Evolutionary conservation across 2,888 invertebrate genomes (phyloP), one percentile per base, ranked within the genome.

Genomic region (Chouioia cunea): DNA sequence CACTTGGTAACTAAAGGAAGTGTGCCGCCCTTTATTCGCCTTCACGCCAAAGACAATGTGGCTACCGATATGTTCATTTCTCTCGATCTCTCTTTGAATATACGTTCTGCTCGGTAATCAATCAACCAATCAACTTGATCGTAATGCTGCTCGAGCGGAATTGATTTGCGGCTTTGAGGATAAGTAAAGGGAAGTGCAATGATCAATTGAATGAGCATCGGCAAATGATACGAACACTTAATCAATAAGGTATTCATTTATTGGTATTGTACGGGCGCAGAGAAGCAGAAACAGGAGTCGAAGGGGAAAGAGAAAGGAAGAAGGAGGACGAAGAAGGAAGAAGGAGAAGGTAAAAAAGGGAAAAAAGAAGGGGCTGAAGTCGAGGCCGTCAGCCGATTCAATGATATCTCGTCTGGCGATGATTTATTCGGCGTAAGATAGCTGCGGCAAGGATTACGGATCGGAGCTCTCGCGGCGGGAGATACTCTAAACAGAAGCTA

Each of bases 391-490:
- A 81, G 82, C 82, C 81, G 80, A 79, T 81, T 82, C 82, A 84
- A 83, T 81, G 84, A 84, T 85, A 85, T 85, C 84, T 84, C 76
- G 56, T 80, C 77, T 80, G 53, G 73, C 80, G 83, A 85, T 85
- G 85, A 85, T 85, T 85, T 85, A 85, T 85, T 83, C 81, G 81
- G 79, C 80, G 78, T 82, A 83, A 83, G 83, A 84, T 84, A 83
- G 81, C 80, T 78, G 82, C 15, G 43, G 57, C n/a, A 20, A 44
- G 57, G 76, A 76, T 79, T 79, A 78, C 77, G 68, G 65, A 36
- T 36, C 36, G 50, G 62, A 44, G 23, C 50, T 22, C 54, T 50
- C 27, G 36, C 53, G 53, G n/a, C 52, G 65, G 60, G 59, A 54
- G 56, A 23, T 62, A 59, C 73, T 65, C 73, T 69, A 71, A 75